Evolutionary conservation across 2,113 vertebrate species (phyloP).

Genomic region (Hoplias malabaricus): DNA sequence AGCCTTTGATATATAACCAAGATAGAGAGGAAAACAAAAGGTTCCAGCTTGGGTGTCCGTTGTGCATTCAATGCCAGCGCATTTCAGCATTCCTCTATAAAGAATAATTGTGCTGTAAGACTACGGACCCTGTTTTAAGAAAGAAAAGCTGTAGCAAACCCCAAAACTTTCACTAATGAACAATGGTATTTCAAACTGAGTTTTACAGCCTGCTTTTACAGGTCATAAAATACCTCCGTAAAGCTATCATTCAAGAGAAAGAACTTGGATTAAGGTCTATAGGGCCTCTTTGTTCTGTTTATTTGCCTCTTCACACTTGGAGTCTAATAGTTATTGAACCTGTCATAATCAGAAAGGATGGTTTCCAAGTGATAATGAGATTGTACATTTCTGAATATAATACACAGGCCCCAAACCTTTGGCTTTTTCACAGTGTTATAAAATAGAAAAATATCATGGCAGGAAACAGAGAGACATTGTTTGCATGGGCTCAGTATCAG

Average conservation of each 20-base stretch:
- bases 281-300: conserved; percentile 1
- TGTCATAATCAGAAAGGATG: not conserved
- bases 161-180: conserved; percentile 5
- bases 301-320: not conserved
- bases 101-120: conserved; percentile 4
- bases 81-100: not conserved
- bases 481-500: not conserved
- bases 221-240: conserved; percentile 21
- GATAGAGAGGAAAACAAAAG: not conserved
- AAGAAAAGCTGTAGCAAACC: not conserved
- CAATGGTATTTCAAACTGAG: conserved; percentile 6
- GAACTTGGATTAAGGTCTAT: not conserved
- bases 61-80: not conserved
- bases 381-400: not conserved
- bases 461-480: not conserved
- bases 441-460: not conserved
- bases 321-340: not conserved
- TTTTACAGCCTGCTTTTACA: not conserved
- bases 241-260: not conserved
- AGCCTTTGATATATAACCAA: not conserved
- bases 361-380: not conserved
- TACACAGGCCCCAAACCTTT: not conserved
- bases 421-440: not conserved
- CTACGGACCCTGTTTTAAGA: not conserved
- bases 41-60: not conserved